Percentiles rank a stretch among this genome's conserved stretches.
These are phyloP conservation scores for Cephus cinctus DNA, from an alignment of 1,140 invertebrate species.

Conservation along the genomic window DNA sequence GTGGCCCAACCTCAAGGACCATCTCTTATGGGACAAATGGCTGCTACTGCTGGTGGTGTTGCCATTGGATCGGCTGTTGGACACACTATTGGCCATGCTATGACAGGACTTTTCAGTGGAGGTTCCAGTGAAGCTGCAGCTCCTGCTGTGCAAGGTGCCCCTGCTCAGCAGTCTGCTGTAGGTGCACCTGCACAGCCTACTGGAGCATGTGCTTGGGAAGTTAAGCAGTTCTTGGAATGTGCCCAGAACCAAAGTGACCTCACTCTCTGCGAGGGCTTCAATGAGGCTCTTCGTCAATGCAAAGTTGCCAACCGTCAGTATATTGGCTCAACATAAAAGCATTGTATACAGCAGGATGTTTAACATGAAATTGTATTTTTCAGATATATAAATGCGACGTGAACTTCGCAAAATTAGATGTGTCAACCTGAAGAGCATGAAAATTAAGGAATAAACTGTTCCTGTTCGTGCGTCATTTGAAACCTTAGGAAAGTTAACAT, in stretches of 20 bases:
- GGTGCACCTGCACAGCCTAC: conserved; percentile 59
- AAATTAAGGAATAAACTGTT: too few relatives aligned
- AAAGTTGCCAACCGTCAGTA: conserved; percentile 60
- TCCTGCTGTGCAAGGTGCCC: conserved; percentile 46
- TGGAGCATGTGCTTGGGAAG: conserved; percentile 83
- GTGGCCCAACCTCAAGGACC: conserved; percentile 65
- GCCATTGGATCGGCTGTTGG: conserved; percentile 86
- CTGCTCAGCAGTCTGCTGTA: conserved; percentile 39
- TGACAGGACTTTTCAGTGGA: conserved; percentile 83
- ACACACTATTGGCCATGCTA: conserved; percentile 79
- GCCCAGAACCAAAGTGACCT: conserved; percentile 82
- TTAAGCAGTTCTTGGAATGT: conserved; percentile 87
- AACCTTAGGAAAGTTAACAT: too few relatives aligned
- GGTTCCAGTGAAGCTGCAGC: conserved; percentile 59
- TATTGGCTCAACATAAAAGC: conserved; percentile 6
- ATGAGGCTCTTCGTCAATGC: conserved; percentile 90
- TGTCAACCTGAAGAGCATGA: too few relatives aligned
- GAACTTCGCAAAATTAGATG: too few relatives aligned
- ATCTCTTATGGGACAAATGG: conserved; percentile 81
- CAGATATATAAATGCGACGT: not conserved
- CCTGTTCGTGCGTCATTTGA: too few relatives aligned
- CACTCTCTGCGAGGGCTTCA: conserved; percentile 87
- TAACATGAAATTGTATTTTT: not conserved
- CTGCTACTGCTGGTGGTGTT: conserved; percentile 86
- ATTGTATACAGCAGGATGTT: not conserved